Evolutionary conservation across 2,113 vertebrate species (phyloP).

Genomic region (Xiphorhynchus elegans): DNA sequence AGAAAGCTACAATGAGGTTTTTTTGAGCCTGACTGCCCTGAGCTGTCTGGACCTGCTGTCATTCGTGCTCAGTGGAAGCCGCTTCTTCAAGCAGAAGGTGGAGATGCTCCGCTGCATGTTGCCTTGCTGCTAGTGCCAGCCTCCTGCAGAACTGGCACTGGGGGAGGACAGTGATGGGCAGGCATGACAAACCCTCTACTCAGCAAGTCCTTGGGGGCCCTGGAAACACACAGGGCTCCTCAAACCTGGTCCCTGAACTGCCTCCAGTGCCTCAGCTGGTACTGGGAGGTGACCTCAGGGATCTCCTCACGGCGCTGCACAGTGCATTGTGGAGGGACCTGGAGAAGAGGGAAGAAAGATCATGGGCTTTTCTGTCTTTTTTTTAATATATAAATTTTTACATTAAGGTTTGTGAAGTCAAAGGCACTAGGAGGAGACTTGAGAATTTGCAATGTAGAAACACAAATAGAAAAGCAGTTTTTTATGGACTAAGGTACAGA

Average conservation of each 20-base stretch:
- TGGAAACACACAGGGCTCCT: not conserved
- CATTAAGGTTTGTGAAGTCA: not conserved
- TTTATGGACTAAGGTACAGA: not conserved
- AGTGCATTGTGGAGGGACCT: not conserved
- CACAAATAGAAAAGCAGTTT: not conserved
- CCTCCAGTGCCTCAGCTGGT: not conserved
- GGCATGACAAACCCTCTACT: not conserved
- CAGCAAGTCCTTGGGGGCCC: no score
- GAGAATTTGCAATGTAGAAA: not conserved
- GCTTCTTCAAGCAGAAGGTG: constrained; percentile 65
- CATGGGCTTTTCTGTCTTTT: not conserved
- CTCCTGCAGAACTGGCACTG: not conserved
- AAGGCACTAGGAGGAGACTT: not conserved
- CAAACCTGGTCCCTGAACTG: not conserved
- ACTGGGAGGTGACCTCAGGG: not conserved
- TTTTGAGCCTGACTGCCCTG: constrained; percentile 85
- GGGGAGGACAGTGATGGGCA: accelerated
- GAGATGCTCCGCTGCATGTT: constrained; percentile 29
- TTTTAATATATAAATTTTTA: not conserved
- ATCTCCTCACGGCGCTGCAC: not conserved
- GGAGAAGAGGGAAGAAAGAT: not conserved
- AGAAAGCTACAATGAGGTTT: constrained; percentile 83
- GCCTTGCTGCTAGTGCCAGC: constrained; percentile 45
- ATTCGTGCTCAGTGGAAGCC: constrained; percentile 70
- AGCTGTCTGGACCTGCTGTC: constrained; percentile 86